Percentiles rank a stretch among this genome's conserved stretches.
phyloP scores from a whole-genome alignment of 2,888 invertebrate genomes.

The Drosophila peninsularis region DNA sequence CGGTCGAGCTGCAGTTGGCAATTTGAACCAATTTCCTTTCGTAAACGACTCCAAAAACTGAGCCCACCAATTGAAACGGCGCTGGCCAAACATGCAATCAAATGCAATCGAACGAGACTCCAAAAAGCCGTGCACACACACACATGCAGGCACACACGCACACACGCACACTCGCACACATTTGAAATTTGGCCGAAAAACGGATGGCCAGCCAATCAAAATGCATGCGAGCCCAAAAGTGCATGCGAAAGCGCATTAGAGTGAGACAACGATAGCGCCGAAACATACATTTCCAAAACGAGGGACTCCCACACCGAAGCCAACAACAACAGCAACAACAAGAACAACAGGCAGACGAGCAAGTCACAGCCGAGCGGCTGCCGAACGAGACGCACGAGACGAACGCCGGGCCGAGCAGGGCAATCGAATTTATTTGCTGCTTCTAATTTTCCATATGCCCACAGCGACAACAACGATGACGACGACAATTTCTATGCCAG shows the following conservation, averaged over 20 bases:
- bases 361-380: slow-evolving; percentile 50
- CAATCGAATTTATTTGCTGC: slow-evolving; percentile 79
- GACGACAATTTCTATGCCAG: slow-evolving; percentile 77
- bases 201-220: slow-evolving; percentile 74
- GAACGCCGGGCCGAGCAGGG: slow-evolving; percentile 54
- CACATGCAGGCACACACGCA: slow-evolving; percentile 10
- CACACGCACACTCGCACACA: slow-evolving; percentile 9
- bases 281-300: slow-evolving; percentile 54
- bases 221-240: slow-evolving; percentile 76
- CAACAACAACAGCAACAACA: slow-evolving; percentile 21
- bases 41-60: slow-evolving; percentile 39
- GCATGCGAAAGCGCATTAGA: slow-evolving; percentile 79
- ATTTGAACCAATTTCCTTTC: slow-evolving; percentile 66
- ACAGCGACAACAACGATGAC: slow-evolving; percentile 57
- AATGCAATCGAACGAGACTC: slow-evolving; percentile 72
- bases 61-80: slow-evolving; percentile 69
- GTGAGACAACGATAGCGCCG: slow-evolving; percentile 75
- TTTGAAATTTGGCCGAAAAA: slow-evolving; percentile 75
- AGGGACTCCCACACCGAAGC: slow-evolving; percentile 69
- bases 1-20: slow-evolving; percentile 29
- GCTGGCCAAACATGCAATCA: slow-evolving; percentile 76
- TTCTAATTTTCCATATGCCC: slow-evolving; percentile 69
- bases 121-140: slow-evolving; percentile 12
- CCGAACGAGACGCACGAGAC: slow-evolving; percentile 38
- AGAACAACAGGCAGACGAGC: slow-evolving; percentile 36